Evolutionary conservation across 2,888 invertebrate genomes (phyloP).

Genomic region (Meloe dianella): DNA sequence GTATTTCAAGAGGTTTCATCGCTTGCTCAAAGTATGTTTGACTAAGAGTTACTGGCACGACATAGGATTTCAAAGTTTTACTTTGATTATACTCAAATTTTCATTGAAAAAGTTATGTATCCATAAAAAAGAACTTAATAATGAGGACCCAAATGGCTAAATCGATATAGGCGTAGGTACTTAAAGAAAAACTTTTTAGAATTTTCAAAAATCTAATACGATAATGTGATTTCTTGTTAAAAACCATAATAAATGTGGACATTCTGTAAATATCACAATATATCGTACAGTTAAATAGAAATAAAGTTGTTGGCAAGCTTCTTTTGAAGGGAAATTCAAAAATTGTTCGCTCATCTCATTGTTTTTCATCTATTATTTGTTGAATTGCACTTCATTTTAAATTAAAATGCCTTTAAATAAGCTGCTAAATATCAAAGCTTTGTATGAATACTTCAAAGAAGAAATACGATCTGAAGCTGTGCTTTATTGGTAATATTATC

Average conservation of each 20-base stretch:
- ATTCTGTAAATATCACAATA: background rate
- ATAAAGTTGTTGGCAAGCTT: background rate
- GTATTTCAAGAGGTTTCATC: slow-evolving; percentile 31
- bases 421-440: background rate
- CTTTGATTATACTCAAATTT: slow-evolving; percentile 1
- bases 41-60: slow-evolving; percentile 5
- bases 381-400: background rate
- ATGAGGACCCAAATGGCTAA: background rate
- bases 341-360: background rate
- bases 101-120: background rate
- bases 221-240: background rate
- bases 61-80: slow-evolving; percentile 2
- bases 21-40: slow-evolving; percentile 24
- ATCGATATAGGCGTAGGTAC: background rate
- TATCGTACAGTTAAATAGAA: background rate
- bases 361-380: background rate
- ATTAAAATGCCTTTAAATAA: background rate
- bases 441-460: background rate
- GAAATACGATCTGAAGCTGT: background rate
- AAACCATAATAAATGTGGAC: background rate
- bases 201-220: background rate
- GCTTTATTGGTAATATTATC: background rate
- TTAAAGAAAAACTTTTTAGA: background rate
- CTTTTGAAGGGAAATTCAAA: background rate
- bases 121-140: background rate